A percentile compares a stretch with the other conserved stretches of the same genome.
These are phyloP conservation scores for Cynodonichthys magdalenae DNA, from an alignment of 2,797 vertebrate species.

Conservation along the genomic window DNA sequence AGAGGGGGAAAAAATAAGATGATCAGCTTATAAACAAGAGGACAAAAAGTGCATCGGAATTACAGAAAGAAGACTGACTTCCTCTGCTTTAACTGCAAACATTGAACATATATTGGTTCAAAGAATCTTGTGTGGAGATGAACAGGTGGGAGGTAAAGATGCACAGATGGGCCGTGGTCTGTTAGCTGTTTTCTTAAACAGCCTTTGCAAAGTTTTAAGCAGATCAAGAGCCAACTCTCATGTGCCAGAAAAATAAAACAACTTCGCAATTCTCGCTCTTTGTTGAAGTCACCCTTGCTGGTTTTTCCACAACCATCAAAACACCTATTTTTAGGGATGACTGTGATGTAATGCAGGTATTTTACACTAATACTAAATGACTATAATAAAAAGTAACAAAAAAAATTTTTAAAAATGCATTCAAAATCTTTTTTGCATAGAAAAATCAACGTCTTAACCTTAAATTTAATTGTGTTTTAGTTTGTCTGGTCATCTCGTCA, in stretches of 20 bases:
- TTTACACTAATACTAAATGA: not conserved
- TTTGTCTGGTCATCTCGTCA: too few relatives aligned
- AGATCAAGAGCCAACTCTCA: not conserved
- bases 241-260: not conserved
- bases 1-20: not conserved
- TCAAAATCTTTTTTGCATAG: too few relatives aligned
- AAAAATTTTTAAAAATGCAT: too few relatives aligned
- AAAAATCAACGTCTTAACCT: too few relatives aligned
- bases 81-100: not conserved
- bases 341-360: not conserved
- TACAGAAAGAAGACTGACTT: not conserved
- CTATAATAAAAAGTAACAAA: too few relatives aligned
- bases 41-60: not conserved
- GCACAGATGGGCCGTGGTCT: not conserved
- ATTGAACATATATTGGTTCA: not conserved
- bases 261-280: not conserved
- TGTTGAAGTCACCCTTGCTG: not conserved
- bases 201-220: not conserved
- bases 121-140: not conserved
- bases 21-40: not conserved
- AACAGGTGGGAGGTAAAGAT: not conserved
- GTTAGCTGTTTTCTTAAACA: not conserved
- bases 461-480: too few relatives aligned
- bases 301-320: not conserved
- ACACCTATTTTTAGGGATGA: not conserved